Base-by-base conservation (phyloP, 2,113 vertebrate genomes). In the Mustelus asterias region DNA sequence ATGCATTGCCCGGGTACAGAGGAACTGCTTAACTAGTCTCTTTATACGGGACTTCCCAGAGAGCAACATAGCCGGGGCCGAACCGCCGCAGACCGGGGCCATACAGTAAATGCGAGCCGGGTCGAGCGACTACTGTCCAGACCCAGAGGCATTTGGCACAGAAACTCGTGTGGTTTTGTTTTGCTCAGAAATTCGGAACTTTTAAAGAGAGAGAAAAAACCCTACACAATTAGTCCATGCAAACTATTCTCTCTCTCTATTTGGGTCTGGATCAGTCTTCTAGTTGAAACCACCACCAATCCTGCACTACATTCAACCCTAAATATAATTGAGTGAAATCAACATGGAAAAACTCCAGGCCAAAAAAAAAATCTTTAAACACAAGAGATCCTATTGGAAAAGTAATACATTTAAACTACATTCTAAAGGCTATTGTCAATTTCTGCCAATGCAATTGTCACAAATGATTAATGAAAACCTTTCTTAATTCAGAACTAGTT, bases 1-100 rank as follows among this genome's bases (percentile, higher is more conserved):
- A 97, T 97, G 97, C 97, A 98, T 97, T 96, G 96, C 96, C 96
- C 37, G 96, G 89, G 60, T 20, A 92, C 29, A 58, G 86, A 65
- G 58, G 89, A 65, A 37, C 89, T 63, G 89, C 60, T n/a, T n/a
- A 92, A 92, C 29, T 60, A 22, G 33, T n/a, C 4, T 33, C 29
- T 14, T 83, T 76, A 6, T n/a, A 9, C 54, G 24, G 48, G 26
- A 58, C 24, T 29, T 29, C 33, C 58, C 29, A 60, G 58, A 33
- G 58, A 63, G 29, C 78, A 37, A 80, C 13, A 2, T 3, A 5
- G 3, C 37, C 80, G 20, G 80, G 80, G 16, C 37, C 16, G 80
- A 20, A 7, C 78, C 13, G 13, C 76, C n/a, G 37, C 11, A 80
- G 13, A 9, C n/a, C 13, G 76, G 76, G 76, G 33, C 37, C 0